Evolutionary conservation across 2,797 vertebrate genomes (phyloP), one percentile per base, ranked within the genome.

Genomic region (Alosa sapidissima): DNA sequence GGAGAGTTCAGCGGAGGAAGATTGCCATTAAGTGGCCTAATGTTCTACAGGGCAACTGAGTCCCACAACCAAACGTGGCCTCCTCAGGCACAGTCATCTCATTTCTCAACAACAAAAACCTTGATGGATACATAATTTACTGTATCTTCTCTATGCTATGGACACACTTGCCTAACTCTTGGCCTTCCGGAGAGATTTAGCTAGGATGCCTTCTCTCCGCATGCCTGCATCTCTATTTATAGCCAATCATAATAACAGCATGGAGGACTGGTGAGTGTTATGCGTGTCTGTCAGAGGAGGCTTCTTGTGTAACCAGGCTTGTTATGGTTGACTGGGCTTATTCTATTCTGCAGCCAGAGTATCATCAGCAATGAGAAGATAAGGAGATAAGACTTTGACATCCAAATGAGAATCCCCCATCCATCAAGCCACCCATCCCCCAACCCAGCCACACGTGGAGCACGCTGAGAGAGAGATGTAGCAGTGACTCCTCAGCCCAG

Each of bases 71-170:
- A 75, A 41, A 36, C 65, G 78, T 84, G 82, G 7, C 55, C 83
- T 84, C 83, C 86, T 55, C 84, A 85, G 82, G 52, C 83, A 81
- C 81, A 14, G 36, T 83, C 3, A 16, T 75, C 33, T 8, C 41
- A 75, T 36, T 75, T 75, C 60, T 65, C 10, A 45, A 16, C 45
- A 36, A 68, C 3, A 33, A 16, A 72, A 41, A 5, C 33, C 14
- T 45, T 75, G 68, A 75, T 41, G 16, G 19, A 78, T 78, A 14
- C 36, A 78, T 78, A 78, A 78, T 78, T 78, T 47, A 78, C 41
- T 6, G 16, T 47, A 78, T 78, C 16, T 78, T 78, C 7, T 21
- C 72, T 47, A 21, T 13, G 41, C 72, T 36, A 21, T 47, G 14
- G 1, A 78, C 41, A 47, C 72, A 0, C 36, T 21, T 78, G 72